Conservation (phyloP, 92 coral and sea anemone species). For the Nematostella vectensis region DNA sequence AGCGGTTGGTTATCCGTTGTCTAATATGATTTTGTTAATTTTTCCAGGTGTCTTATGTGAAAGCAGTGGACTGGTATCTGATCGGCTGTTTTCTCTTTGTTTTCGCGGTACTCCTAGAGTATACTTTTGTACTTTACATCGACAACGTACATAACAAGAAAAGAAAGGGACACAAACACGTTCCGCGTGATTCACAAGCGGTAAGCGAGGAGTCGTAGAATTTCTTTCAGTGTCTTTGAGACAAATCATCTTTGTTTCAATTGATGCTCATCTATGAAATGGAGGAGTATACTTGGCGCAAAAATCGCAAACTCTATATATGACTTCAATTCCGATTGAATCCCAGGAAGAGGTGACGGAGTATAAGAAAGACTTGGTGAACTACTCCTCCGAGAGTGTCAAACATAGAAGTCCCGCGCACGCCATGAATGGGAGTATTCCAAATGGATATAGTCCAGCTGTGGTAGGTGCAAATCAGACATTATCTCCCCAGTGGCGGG, state of each 20-base stretch:
- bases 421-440: constrained; percentile 15
- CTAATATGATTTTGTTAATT: no score
- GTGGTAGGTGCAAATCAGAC: constrained; percentile 10
- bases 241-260: no score
- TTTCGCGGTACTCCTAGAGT: constrained; percentile 82
- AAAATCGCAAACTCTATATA: no score
- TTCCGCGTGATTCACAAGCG: constrained; percentile 19
- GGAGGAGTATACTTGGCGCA: no score
- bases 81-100: constrained; percentile 96
- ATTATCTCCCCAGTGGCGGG: no score
- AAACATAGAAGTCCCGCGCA: constrained; percentile 8
- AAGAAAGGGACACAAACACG: constrained; percentile 16
- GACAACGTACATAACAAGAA: constrained; percentile 63
- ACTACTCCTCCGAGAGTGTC: constrained; percentile 13
- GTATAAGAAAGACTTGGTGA: neutral
- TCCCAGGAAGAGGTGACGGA: neutral
- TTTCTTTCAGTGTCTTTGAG: neutral
- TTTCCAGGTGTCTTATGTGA: constrained; percentile 85
- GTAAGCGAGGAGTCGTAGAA: constrained; percentile 14
- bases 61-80: constrained; percentile 99
- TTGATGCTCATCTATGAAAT: no score
- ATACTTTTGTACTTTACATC: constrained; percentile 73
- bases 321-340: no score
- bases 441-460: constrained; percentile 17
- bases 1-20: no score